These are phyloP conservation scores for Ctenochaetus hawaiiensis DNA, from an alignment of 2,797 vertebrate genomes.

Conservation along the genomic window DNA sequence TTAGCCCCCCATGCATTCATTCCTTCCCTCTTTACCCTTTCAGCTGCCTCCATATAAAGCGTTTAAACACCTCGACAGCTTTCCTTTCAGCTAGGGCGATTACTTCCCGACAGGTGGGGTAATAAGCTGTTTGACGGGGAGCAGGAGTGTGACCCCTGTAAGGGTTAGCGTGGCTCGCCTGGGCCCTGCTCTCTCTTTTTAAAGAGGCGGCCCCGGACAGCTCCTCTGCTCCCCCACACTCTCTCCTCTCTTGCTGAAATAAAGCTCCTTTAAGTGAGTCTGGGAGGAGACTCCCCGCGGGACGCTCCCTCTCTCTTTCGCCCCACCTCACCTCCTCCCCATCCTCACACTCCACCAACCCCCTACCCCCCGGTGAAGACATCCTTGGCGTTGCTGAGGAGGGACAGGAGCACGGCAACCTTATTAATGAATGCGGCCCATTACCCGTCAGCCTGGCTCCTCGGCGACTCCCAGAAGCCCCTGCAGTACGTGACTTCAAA, in stretches of 20 bases:
- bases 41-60: conserved; percentile 84
- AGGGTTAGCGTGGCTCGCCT: conserved; percentile 87
- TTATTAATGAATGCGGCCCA: conserved; percentile 99
- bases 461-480: conserved; percentile 96
- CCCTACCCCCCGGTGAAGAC: conserved; percentile 85
- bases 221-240: conserved; percentile 84
- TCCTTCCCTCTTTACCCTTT: conserved; percentile 78
- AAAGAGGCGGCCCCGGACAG: conserved; percentile 73
- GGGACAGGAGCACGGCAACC: conserved; percentile 96
- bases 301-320: conserved; percentile 63
- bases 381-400: conserved; percentile 95
- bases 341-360: conserved; percentile 72
- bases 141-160: conserved; percentile 86
- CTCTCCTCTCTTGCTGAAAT: conserved; percentile 94
- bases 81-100: conserved; percentile 91
- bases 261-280: conserved; percentile 99
- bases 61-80: conserved; percentile 87
- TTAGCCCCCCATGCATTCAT: conserved; percentile 68
- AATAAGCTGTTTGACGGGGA: conserved; percentile 97
- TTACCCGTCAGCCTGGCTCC: conserved; percentile 99
- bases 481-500: conserved; percentile 99
- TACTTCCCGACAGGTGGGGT: conserved; percentile 96
- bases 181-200: conserved; percentile 76
- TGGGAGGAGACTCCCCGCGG: conserved; percentile 86
- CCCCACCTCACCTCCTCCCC: conserved; percentile 65